These are phyloP conservation scores for Noctua fimbriata DNA, from an alignment of 2,888 invertebrate species.

Conservation along the genomic window DNA sequence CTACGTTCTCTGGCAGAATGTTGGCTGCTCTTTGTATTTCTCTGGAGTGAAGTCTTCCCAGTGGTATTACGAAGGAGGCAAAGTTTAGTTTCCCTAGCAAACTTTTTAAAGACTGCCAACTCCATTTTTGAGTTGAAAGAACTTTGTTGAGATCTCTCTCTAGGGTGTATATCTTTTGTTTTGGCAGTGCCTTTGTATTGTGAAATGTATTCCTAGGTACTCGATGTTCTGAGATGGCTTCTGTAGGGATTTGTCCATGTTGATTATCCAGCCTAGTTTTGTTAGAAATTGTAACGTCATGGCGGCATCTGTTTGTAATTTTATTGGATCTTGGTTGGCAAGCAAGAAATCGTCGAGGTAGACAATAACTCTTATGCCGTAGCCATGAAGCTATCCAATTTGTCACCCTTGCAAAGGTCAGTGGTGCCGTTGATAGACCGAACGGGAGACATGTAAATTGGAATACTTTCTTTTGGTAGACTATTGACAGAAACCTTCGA, in stretches of 20 bases:
- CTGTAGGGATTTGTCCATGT: slow-evolving; percentile 6
- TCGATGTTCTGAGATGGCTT: background rate
- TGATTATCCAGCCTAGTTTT: slow-evolving; percentile 7
- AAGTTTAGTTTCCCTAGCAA: slow-evolving; percentile 5
- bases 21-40: slow-evolving; percentile 11
- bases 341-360: slow-evolving; percentile 7
- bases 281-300: background rate
- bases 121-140: background rate
- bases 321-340: slow-evolving; percentile 13
- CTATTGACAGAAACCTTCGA: slow-evolving; percentile 13
- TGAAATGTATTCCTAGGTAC: slow-evolving; percentile 4
- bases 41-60: slow-evolving; percentile 8
- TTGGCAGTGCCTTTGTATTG: background rate
- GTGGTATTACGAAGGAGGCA: slow-evolving; percentile 5
- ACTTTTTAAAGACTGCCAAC: background rate
- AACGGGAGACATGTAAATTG: slow-evolving; percentile 15
- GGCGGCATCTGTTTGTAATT: background rate
- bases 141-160: background rate
- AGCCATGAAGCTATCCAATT: background rate
- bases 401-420: background rate
- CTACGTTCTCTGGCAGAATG: background rate
- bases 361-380: slow-evolving; percentile 7
- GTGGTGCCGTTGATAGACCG: slow-evolving; percentile 5
- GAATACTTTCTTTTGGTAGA: slow-evolving; percentile 3
- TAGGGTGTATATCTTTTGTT: background rate